Conservation (phyloP, 1,140 invertebrate species). For the Chrysopa pallens region DNA sequence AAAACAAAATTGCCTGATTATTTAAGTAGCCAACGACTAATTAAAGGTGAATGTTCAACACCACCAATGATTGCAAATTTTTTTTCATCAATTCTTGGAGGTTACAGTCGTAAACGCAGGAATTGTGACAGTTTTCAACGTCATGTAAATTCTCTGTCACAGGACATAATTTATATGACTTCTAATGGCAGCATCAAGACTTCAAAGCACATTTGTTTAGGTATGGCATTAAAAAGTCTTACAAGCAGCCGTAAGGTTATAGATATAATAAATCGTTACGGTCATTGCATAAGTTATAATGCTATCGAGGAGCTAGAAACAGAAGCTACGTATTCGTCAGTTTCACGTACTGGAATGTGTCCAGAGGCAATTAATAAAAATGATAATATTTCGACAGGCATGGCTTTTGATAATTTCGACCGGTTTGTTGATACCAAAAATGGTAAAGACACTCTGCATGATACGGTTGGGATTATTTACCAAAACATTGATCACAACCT, state of each 20-base stretch:
- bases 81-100: conserved; percentile 5
- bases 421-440: conserved; percentile 22
- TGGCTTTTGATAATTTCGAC: conserved; percentile 26
- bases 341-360: conserved; percentile 6
- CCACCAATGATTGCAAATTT: not conserved
- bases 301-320: conserved; percentile 17
- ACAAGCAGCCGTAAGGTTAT: conserved; percentile 16
- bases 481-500: conserved; percentile 2
- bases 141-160: not conserved
- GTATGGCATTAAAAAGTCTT: conserved; percentile 16
- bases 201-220: conserved; percentile 11
- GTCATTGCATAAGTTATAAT: conserved; percentile 16
- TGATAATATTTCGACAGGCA: conserved; percentile 10
- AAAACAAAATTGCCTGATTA: conserved; percentile 8
- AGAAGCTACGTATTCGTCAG: conserved; percentile 10
- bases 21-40: conserved; percentile 7
- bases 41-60: conserved; percentile 10
- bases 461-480: conserved; percentile 27
- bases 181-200: conserved; percentile 8
- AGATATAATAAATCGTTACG: conserved; percentile 14
- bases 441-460: conserved; percentile 25
- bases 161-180: conserved; percentile 7
- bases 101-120: conserved; percentile 3
- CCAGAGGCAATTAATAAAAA: conserved; percentile 11
- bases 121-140: too few species aligned